phyloP scores from a whole-genome alignment of 2,113 vertebrate species.

The Lycocorax pyrrhopterus region DNA sequence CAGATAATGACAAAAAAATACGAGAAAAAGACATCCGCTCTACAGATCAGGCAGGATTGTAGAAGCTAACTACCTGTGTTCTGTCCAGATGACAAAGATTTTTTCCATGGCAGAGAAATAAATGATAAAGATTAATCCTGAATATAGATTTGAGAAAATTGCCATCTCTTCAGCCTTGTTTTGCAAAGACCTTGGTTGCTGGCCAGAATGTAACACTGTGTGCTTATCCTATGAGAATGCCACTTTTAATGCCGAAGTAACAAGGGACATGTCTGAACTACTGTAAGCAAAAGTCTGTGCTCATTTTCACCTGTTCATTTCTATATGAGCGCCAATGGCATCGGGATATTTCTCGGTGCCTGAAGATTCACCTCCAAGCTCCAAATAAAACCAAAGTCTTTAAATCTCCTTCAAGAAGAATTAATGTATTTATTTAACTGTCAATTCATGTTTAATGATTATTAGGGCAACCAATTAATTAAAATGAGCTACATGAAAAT shows the following conservation, averaged over 20 bases:
- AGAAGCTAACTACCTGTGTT: too few species aligned
- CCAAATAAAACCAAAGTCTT: background rate
- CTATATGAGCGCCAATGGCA: background rate
- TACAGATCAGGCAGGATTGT: too few species aligned
- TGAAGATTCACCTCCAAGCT: background rate
- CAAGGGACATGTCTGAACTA: background rate
- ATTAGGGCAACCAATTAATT: constrained; percentile 18
- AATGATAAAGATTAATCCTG: background rate
- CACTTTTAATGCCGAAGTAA: background rate
- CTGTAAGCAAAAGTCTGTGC: background rate
- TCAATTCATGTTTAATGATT: background rate
- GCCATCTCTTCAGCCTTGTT: background rate
- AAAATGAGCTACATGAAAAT: background rate
- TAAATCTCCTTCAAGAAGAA: background rate
- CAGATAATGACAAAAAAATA: too few species aligned
- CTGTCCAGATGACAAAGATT: too few species aligned
- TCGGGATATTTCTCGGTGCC: background rate
- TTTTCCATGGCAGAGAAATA: background rate
- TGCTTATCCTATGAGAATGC: background rate
- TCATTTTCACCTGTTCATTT: background rate
- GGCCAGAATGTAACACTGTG: background rate
- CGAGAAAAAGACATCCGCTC: too few species aligned
- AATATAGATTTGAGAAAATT: background rate
- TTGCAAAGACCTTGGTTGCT: background rate
- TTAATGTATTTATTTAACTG: constrained; percentile 15